Conservation (phyloP, 2,888 invertebrate species). For the Melanotus villosus region DNA sequence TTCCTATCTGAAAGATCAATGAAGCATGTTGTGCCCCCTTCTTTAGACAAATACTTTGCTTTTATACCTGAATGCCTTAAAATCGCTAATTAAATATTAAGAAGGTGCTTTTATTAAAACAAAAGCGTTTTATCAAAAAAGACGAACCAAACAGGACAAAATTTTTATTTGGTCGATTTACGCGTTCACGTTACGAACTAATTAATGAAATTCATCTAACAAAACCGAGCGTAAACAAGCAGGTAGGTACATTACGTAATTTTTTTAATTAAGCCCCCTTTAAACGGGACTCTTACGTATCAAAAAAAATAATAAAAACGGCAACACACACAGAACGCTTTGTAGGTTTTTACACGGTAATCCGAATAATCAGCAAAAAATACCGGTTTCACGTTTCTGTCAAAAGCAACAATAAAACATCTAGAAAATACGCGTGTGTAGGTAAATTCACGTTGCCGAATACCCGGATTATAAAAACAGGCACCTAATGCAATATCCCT, state of each 20-base stretch:
- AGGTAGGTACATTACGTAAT: too few relatives aligned
- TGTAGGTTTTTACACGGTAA: not conserved
- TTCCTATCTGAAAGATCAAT: constrained; percentile 63
- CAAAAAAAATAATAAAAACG: not conserved
- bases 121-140: too few relatives aligned
- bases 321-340: not conserved
- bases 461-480: constrained; percentile 34
- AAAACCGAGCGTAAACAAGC: too few relatives aligned
- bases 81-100: constrained; percentile 25
- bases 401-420: constrained; percentile 10
- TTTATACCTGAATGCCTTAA: constrained; percentile 38
- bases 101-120: not conserved
- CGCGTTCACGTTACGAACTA: too few relatives aligned
- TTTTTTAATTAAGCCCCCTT: too few relatives aligned
- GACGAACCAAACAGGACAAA: too few relatives aligned
- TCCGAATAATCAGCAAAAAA: not conserved
- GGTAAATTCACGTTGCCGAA: constrained; percentile 13
- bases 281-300: too few relatives aligned
- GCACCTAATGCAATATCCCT: constrained; percentile 40
- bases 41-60: constrained; percentile 39
- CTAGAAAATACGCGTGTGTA: not conserved
- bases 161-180: too few relatives aligned
- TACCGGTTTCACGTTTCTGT: not conserved
- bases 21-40: constrained; percentile 53
- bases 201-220: too few relatives aligned